Base-by-base conservation (phyloP, 2,888 invertebrate species). In the Spialia ferax region DNA sequence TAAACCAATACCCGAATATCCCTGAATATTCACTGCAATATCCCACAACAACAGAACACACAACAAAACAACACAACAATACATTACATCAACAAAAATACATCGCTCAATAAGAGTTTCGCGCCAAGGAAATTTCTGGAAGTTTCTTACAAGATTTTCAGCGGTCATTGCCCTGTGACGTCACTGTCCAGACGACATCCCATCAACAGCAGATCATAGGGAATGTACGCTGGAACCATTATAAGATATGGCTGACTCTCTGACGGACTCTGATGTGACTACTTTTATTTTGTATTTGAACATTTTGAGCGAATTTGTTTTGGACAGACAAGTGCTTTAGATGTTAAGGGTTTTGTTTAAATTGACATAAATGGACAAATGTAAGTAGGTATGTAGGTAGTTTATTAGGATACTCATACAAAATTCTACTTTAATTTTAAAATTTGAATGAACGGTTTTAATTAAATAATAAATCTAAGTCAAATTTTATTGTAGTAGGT, bases 161-260 rank as follows among this genome's bases (percentile, higher is more conserved):
- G 63, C 56, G 72, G 69, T 69, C 60, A 54, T 67, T 57, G 74
- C 23, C 63, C 70, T 68, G 68, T 52, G 62, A 69, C 60, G 72
- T 71, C 74, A 71, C 70, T 67, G 71, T 69, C 71, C 72, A 71
- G 73, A 71, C 71, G 73, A 70, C 71, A 50, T 63, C 55, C 20
- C 55, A 45, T 63, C 63, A 54, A 45, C 6, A 42, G 38, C 61
- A 29, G 38, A 54, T 63, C 63, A 63, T 18, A 45, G 15, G 10
- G 54, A 45, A 63, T 29, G 55, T 13, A 38, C 52, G 15, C 18
- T 26, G 63, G 45, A 50, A 22, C 50, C 18, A 61, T 13, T 61
- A 61, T 45, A 18, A 20, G 45, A 45, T 45, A 45, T 42, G 42
- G 15, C 15, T 42, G 42, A n/a, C n/a, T n/a, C n/a, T n/a, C n/a